These are phyloP conservation scores for Equus przewalskii DNA, from an alignment of 2,113 vertebrate genomes.

Conservation along the genomic window DNA sequence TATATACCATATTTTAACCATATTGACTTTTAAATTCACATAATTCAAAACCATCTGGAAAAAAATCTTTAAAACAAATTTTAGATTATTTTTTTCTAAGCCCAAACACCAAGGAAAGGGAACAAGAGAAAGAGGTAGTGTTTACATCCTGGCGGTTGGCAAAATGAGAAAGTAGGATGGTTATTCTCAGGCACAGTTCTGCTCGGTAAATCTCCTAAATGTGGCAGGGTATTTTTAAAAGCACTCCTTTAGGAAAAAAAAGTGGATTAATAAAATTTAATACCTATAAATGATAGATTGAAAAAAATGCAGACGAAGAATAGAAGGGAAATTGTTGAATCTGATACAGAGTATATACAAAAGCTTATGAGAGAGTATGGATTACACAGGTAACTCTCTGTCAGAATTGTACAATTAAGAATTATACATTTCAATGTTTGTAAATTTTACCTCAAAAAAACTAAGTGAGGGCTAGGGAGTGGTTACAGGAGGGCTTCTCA, in stretches of 20 bases:
- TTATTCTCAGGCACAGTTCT: neutral
- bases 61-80: neutral
- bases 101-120: neutral
- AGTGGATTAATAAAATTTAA: neutral
- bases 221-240: neutral
- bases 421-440: neutral
- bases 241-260: neutral
- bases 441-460: constrained; percentile 6
- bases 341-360: neutral
- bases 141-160: neutral
- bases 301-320: neutral
- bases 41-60: constrained; percentile 15
- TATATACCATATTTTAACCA: neutral
- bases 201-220: neutral
- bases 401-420: constrained; percentile 5
- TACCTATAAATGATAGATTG: neutral
- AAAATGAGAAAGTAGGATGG: neutral
- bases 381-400: neutral
- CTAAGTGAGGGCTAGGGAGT: neutral
- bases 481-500: neutral
- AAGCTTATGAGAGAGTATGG: neutral
- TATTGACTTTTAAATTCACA: neutral
- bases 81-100: neutral
- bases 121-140: neutral
- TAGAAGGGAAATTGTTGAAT: neutral